Evolutionary conservation across 1,140 invertebrate species (phyloP).

Genomic region (Prorops nasuta): DNA sequence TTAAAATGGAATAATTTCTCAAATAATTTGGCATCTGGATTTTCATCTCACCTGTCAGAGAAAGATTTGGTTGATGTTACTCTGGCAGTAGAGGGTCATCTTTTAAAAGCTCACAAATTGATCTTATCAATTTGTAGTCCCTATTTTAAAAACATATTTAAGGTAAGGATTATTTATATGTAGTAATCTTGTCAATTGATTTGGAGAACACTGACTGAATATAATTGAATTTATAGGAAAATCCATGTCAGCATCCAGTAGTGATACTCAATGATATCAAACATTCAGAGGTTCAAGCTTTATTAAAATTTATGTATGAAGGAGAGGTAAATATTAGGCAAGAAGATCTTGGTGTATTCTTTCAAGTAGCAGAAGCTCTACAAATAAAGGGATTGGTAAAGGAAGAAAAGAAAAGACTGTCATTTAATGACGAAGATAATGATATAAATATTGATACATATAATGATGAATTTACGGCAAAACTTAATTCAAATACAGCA

Average conservation of each 20-base stretch:
- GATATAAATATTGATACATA: too few relatives aligned
- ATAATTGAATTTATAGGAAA: slow-evolving; percentile 36
- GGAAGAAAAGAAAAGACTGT: slow-evolving; percentile 43
- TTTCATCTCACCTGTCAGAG: slow-evolving; percentile 66
- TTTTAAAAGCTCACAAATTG: slow-evolving; percentile 78
- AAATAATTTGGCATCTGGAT: slow-evolving; percentile 67
- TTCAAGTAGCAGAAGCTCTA: slow-evolving; percentile 81
- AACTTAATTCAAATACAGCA: too few relatives aligned
- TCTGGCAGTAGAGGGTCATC: slow-evolving; percentile 75
- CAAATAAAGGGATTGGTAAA: slow-evolving; percentile 74
- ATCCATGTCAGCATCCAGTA: slow-evolving; percentile 65
- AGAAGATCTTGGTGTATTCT: slow-evolving; percentile 77
- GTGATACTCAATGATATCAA: slow-evolving; percentile 83
- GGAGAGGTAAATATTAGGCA: slow-evolving; percentile 84
- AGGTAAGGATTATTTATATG: slow-evolving; percentile 62
- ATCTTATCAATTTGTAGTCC: slow-evolving; percentile 79
- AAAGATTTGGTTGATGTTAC: slow-evolving; percentile 80
- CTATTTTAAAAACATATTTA: slow-evolving; percentile 82
- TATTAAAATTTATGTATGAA: slow-evolving; percentile 84
- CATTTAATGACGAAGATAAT: too few relatives aligned
- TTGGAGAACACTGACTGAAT: neutral
- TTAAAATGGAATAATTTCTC: slow-evolving; percentile 74
- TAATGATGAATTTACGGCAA: too few relatives aligned
- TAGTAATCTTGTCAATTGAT: neutral
- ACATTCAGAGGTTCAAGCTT: slow-evolving; percentile 71